Percentiles rank a stretch among this genome's conserved stretches.
Evolutionary conservation across 2,797 vertebrate genomes (phyloP).

Genomic region (Enteromius paludinosus): DNA sequence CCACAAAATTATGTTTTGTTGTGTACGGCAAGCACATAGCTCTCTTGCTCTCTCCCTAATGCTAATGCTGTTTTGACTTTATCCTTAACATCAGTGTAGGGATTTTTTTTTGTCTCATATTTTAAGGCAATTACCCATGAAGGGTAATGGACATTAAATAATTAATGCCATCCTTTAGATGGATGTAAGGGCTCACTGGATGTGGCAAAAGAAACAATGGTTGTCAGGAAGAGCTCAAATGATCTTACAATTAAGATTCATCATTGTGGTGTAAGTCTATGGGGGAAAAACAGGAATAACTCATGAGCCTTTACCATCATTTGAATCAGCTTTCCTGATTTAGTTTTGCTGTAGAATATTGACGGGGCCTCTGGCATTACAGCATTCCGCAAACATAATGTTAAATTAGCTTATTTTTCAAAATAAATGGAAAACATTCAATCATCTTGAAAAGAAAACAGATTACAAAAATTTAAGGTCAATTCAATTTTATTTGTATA

Average conservation of each 20-base stretch:
- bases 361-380: neutral
- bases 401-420: neutral
- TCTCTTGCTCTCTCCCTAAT: too few relatives aligned
- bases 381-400: neutral
- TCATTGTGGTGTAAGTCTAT: conserved; percentile 4
- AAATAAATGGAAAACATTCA: neutral
- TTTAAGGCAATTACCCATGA: neutral
- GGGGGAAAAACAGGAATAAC: neutral
- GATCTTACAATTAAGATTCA: neutral
- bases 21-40: too few relatives aligned
- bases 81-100: too few relatives aligned
- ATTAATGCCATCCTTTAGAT: neutral
- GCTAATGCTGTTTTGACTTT: too few relatives aligned
- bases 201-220: neutral
- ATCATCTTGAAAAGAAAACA: neutral
- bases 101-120: too few relatives aligned
- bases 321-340: neutral
- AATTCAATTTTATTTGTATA: too few relatives aligned
- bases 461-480: neutral
- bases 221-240: neutral
- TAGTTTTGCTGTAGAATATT: neutral
- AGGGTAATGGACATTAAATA: conserved; percentile 20
- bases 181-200: neutral
- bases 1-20: too few relatives aligned
- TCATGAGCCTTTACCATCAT: neutral